Evolutionary conservation across 1,140 invertebrate species (phyloP), one percentile per base, ranked within the genome.

Genomic region (Caenorhabditis tropicalis): DNA sequence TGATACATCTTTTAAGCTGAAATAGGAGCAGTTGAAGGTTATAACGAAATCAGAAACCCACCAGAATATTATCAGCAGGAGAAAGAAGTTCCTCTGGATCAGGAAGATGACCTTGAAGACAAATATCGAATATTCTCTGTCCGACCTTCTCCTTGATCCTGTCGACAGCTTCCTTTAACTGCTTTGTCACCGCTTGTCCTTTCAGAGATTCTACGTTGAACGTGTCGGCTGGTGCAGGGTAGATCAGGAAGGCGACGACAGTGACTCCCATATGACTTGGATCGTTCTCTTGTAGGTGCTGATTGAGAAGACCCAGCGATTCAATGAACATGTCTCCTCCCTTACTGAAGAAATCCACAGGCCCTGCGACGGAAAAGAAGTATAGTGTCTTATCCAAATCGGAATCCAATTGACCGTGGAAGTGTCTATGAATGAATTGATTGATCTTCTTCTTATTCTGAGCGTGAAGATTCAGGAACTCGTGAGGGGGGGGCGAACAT

Each of bases 281-380:
- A 84, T 91, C 90, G 15, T 82, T 87, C 5, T 86, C 88, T 86
- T 90, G 46, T 48, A 90, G 81, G n/a, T 96, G 96, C 92, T 98
- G 96, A 92, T 99, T 99, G 2, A 99, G 92, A 89, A 97, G 93
- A 0, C 98, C 96, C 84, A 99, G 93, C 15, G 96, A 94, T 92
- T 99, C 98, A 82, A 99, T 99, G 91, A 99, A 99, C 86, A 99
- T 95, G 91, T 99, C 98, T 2, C 96, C 98, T 48, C 98, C 98
- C 93, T 99, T 99, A 92, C 99, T 99, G 43, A 95, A 95, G 92
- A 97, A 99, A 92, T 99, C 98, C 91, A 99, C 99, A 5, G 98
- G 94, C 1, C 98, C 98, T 88, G 98, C 98, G 90, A n/a, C n/a
- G n/a, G 96, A 99, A 92, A 99, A 99, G 91, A 99, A 96, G 91